Base-by-base conservation (phyloP, 1,140 invertebrate species). In the Myzus persicae region DNA sequence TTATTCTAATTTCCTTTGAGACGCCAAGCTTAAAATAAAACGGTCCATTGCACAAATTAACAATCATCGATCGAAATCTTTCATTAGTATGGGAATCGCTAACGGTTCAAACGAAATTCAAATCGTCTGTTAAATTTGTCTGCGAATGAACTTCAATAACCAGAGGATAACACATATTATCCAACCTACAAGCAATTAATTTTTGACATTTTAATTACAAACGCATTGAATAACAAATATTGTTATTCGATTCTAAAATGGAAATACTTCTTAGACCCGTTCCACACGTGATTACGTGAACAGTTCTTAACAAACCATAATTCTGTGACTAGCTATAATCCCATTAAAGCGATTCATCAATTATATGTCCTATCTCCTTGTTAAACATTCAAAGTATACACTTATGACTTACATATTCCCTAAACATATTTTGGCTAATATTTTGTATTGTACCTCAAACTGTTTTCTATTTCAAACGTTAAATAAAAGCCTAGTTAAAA, bases 141-240 rank as follows among this genome's bases (percentile, higher is more conserved):
- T 46, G 26, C 14, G 31, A 26, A 46, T 20, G 14, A 46, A n/a
- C 31, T 6, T 87, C 84, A 87, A 46, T n/a, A 44, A 44, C 26
- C 14, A 14, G 42, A 6, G 5, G 31, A 44, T 87, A 46, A 87
- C 40, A 87, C 26, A 14, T 87, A 31, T 59, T 87, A 31, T 59
- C 54, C 54, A 3, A 59, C 31, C 31, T 31, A 59, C 42, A 31
- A 0, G 84, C 14, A 20, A 87, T 87, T 87, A 44, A 87, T 44
- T 44, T 87, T 87, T 87, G 46, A 46, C 20, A 46, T 31, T 87
- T 46, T 31, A 44, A 87, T 87, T 87, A 87, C 84, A 46, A 44
- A 26, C 26, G 84, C 20, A 31, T 85, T 44, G 26, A 85, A 85
- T 46, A n/a, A 44, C 14, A 87, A n/a, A 31, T 31, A 31, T 42